Evolutionary conservation across 2,113 vertebrate genomes (phyloP).

Genomic region (Callopanchax toddi): DNA sequence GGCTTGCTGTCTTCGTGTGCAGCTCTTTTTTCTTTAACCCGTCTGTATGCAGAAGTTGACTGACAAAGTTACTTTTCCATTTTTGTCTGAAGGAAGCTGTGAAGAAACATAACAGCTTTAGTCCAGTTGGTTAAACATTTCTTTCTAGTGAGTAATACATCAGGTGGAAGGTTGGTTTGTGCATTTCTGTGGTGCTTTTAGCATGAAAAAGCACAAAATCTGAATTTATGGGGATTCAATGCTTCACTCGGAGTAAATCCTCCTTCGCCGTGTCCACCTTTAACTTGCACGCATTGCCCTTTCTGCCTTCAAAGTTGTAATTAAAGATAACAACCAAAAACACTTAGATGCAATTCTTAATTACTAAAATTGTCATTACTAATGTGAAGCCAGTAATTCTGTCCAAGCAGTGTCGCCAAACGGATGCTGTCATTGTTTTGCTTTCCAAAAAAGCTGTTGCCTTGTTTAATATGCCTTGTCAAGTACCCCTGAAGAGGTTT

Average conservation of each 20-base stretch:
- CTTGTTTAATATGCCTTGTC: slow-evolving; percentile 57
- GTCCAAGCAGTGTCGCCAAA: slow-evolving; percentile 6
- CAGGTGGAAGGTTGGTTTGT: slow-evolving; percentile 21
- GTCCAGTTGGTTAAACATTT: slow-evolving; percentile 10
- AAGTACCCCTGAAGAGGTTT: slow-evolving; percentile 58
- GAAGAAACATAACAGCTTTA: slow-evolving; percentile 18
- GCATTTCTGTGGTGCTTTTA: slow-evolving; percentile 7
- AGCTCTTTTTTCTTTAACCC: slow-evolving; percentile 21
- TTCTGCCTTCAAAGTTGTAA: not conserved
- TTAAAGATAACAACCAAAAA: slow-evolving; percentile 26
- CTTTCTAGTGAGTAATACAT: slow-evolving; percentile 15
- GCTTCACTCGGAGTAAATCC: not conserved
- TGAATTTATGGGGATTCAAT: slow-evolving; percentile 3
- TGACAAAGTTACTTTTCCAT: slow-evolving; percentile 49
- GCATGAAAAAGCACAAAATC: slow-evolving; percentile 8
- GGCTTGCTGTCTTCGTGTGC: slow-evolving; percentile 32
- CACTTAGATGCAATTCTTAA: not conserved
- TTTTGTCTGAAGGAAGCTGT: slow-evolving; percentile 18
- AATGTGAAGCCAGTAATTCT: slow-evolving; percentile 2
- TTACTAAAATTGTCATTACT: slow-evolving; percentile 8
- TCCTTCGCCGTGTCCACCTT: not conserved
- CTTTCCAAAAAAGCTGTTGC: slow-evolving; percentile 38
- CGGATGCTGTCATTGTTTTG: slow-evolving; percentile 40
- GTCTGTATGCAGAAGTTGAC: slow-evolving; percentile 51
- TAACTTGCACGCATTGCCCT: not conserved